Evolutionary conservation across 2,113 vertebrate species (phyloP), one percentile per base, ranked within the genome.

Genomic region (Poeciliopsis retropinna): DNA sequence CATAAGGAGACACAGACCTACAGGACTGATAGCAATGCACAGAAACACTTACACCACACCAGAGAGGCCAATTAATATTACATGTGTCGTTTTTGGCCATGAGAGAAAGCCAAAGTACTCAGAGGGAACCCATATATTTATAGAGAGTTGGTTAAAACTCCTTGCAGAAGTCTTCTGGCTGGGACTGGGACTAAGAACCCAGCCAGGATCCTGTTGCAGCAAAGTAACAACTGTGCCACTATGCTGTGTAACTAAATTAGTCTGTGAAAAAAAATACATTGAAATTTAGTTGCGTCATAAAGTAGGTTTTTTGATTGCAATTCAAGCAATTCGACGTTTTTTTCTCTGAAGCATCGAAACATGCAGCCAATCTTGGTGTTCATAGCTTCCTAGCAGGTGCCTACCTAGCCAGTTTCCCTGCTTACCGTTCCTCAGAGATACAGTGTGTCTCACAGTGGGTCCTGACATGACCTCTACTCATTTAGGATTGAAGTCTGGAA

Each of bases 351-450:
- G 22, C n/a, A 19, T 28, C 1, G 5, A 25, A 25, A 70, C 3
- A 6, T 54, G 15, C 11, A 76, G 3, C 61, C 12, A 28, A 22
- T 30, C 5, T 29, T 44, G 83, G 86, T 31, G 22, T 87, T 87
- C 84, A 80, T 87, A 73, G 79, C 77, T 83, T 85, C 32, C 76
- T 60, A 77, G 82, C 77, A 80, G 82, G 82, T 85, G 79, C 78
- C 75, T 70, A 79, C 61, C 72, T 70, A 84, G 75, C 82, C 70
- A 30, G 74, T 41, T 69, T 86, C 78, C 87, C 79, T 32, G 79
- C 64, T 51, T 73, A n/a, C n/a, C 79, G 72, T 83, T 81, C 79
- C 72, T 83, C 73, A 70, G 72, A 85, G 79, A 84, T 80, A 78
- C 66, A 84, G 47, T 37, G 64, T 62, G 25, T 74, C 73, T 88